Conservation (phyloP, 2,888 invertebrate species). For the Catocala nupta region DNA sequence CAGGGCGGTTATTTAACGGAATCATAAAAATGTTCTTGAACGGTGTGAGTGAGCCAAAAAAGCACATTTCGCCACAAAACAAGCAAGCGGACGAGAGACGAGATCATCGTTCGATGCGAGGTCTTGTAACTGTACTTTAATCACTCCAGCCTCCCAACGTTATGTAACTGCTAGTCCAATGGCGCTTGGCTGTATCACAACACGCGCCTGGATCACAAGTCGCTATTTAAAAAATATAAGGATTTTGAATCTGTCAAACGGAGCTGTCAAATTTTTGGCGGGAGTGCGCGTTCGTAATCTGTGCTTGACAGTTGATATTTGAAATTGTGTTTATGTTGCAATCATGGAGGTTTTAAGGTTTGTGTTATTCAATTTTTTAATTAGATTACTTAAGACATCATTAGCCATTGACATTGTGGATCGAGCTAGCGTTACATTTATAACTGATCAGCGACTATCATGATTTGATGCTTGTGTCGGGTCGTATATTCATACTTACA, state of each 20-base stretch:
- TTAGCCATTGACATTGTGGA: too few species aligned
- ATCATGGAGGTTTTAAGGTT: conserved; percentile 54
- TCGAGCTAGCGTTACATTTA: too few species aligned
- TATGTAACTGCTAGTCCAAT: conserved; percentile 83
- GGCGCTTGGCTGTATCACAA: conserved; percentile 69
- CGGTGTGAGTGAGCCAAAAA: conserved; percentile 74
- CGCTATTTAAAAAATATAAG: conserved; percentile 41
- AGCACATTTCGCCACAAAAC: conserved; percentile 84
- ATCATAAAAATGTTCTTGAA: conserved; percentile 43
- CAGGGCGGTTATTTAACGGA: conserved; percentile 47
- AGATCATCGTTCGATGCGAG: conserved; percentile 84
- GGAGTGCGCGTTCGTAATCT: conserved; percentile 38
- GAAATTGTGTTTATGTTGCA: conserved; percentile 19
- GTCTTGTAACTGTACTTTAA: conserved; percentile 86
- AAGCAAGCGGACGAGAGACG: conserved; percentile 69
- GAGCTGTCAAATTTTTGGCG: conserved; percentile 47
- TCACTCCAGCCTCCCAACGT: conserved; percentile 76
- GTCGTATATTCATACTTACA: too few species aligned
- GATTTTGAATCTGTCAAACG: conserved; percentile 39
- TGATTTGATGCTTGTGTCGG: too few species aligned
- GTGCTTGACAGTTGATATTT: conserved; percentile 37
- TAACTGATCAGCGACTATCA: too few species aligned
- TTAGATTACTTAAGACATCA: background rate
- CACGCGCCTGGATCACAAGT: conserved; percentile 66
- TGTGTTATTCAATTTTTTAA: conserved; percentile 14